Conservation (phyloP, 2,113 vertebrate species). For the Marcusenius ussheri region DNA sequence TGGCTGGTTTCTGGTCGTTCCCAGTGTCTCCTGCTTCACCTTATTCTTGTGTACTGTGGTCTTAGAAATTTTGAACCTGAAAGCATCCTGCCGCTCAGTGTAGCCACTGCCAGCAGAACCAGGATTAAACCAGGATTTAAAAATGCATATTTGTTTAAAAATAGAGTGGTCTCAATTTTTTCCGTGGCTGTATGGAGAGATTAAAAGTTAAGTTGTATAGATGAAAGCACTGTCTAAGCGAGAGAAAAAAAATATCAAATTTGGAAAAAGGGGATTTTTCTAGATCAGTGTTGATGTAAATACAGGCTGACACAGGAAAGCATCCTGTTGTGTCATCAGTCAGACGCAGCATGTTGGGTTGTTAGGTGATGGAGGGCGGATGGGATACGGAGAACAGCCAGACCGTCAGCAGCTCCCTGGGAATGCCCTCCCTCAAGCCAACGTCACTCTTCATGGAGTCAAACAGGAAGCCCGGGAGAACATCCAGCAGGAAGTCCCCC, state of each 20-base stretch:
- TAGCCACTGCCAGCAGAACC: no score
- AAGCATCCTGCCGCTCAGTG: no score
- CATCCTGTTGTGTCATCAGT: not conserved
- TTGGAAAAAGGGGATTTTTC: not conserved
- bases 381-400: conserved; percentile 16
- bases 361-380: not conserved
- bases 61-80: no score
- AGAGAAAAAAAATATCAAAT: not conserved
- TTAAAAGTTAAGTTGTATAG: not conserved
- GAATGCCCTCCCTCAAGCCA: conserved; percentile 62
- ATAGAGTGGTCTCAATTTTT: no score
- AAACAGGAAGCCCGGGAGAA: conserved; percentile 69
- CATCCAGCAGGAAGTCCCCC: conserved; percentile 78
- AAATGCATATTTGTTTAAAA: no score
- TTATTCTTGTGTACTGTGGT: no score
- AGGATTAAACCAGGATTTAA: no score
- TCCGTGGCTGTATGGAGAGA: not conserved
- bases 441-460: conserved; percentile 65
- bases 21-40: no score
- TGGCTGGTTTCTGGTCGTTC: no score
- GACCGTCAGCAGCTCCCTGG: conserved; percentile 70
- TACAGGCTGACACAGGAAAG: not conserved
- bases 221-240: not conserved
- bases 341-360: not conserved
- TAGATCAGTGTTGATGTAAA: not conserved